Conservation (phyloP, 2,888 invertebrate species). For the Frankliniella intonsa region DNA sequence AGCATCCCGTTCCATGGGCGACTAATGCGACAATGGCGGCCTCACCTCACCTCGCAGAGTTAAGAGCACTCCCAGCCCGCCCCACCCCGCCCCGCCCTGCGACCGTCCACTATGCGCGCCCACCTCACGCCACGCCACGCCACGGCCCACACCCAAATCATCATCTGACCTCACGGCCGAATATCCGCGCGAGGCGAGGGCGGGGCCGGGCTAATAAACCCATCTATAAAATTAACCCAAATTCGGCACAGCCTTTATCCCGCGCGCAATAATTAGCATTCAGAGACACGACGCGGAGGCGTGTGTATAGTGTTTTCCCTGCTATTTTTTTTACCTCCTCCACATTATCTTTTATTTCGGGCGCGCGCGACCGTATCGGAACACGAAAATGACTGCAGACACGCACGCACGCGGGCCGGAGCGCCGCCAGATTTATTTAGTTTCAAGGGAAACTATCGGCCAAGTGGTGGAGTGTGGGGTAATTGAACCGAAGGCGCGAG, state of each 20-base stretch:
- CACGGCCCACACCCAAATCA: neutral
- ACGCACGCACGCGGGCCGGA: neutral
- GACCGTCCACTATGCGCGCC: neutral
- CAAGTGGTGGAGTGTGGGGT: neutral
- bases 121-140: neutral
- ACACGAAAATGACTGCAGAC: conserved; percentile 1
- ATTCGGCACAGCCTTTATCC: neutral
- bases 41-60: too few relatives aligned
- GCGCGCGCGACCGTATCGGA: neutral
- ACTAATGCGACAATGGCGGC: too few relatives aligned
- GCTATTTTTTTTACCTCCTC: too few relatives aligned
- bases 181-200: neutral
- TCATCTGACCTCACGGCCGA: neutral
- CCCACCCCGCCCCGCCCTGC: neutral
- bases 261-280: too few relatives aligned
- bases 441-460: neutral
- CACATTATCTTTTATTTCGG: neutral
- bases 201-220: neutral
- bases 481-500: neutral
- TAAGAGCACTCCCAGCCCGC: neutral
- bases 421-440: neutral
- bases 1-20: too few relatives aligned
- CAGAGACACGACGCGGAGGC: too few relatives aligned
- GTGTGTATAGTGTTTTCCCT: too few relatives aligned
- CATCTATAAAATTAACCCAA: conserved; percentile 24